Conservation (phyloP, 2,113 vertebrate genomes). For the Lophochroa leadbeateri region DNA sequence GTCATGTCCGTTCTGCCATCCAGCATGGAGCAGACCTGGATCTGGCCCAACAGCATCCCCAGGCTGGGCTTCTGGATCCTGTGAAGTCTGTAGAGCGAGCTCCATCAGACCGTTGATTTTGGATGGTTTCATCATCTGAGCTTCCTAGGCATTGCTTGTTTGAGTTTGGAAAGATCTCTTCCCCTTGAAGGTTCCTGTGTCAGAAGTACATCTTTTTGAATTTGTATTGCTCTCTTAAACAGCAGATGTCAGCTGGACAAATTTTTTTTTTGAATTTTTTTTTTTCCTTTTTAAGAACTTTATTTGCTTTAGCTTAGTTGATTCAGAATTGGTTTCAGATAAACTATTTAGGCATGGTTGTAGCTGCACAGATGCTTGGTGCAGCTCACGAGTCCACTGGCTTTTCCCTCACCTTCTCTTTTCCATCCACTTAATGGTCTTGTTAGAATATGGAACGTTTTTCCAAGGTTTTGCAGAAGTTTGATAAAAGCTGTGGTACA, state of each 20-base stretch:
- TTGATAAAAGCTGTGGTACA: neutral
- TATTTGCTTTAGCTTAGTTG: neutral
- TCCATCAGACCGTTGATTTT: too few species aligned
- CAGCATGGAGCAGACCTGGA: rapidly evolving
- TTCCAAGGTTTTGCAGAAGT: neutral
- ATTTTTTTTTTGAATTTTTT: neutral
- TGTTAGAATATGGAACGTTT: neutral
- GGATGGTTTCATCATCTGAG: neutral
- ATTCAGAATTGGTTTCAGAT: neutral
- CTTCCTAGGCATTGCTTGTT: neutral
- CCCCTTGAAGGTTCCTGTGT: neutral
- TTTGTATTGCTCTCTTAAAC: neutral
- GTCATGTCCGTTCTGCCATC: rapidly evolving
- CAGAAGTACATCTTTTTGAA: neutral
- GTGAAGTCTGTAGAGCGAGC: neutral
- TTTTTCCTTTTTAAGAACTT: neutral
- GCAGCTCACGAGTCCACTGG: neutral
- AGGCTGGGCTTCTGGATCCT: neutral
- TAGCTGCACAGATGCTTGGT: neutral
- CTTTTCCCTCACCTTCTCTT: neutral
- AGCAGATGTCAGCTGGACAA: neutral
- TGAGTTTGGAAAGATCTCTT: neutral
- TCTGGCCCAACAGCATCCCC: neutral
- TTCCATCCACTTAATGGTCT: neutral
- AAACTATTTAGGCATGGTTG: neutral